These are phyloP conservation scores for Agrochola circellaris DNA, from an alignment of 2,888 invertebrate species.

Conservation along the genomic window DNA sequence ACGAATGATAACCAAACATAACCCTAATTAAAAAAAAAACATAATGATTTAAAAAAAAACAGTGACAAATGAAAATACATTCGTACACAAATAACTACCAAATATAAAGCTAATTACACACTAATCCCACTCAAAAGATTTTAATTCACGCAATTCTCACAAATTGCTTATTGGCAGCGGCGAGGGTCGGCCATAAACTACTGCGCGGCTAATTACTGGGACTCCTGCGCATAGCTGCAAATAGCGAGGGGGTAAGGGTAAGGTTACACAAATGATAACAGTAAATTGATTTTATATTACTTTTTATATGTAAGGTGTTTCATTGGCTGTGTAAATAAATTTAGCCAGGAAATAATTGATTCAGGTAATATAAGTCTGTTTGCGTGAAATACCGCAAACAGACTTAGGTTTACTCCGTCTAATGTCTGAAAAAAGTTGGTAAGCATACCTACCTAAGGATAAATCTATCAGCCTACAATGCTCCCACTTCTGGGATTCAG, in stretches of 20 bases:
- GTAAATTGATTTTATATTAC: neutral
- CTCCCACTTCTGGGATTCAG: no score
- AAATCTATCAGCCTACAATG: no score
- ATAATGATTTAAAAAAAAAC: no score
- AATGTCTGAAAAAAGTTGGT: no score
- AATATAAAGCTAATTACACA: constrained; percentile 13
- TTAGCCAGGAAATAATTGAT: no score
- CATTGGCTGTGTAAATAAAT: neutral
- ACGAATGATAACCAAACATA: neutral
- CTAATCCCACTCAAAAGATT: constrained; percentile 45
- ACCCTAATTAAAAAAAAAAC: no score
- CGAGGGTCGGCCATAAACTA: constrained; percentile 71
- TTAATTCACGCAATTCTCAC: constrained; percentile 46
- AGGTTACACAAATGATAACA: constrained; percentile 33
- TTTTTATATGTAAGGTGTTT: neutral
- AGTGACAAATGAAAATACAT: no score
- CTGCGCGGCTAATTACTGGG: constrained; percentile 71
- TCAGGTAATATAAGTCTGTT: no score
- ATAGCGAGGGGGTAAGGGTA: constrained; percentile 56
- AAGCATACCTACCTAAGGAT: no score
- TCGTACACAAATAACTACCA: no score
- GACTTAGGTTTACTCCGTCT: no score
- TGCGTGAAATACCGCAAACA: no score
- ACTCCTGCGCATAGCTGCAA: constrained; percentile 69
- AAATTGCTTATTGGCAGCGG: constrained; percentile 66